A percentile compares a stretch with the other conserved stretches of the same genome.
phyloP scores from a whole-genome alignment of 2,113 vertebrate species.

The Neomonachus schauinslandi region DNA sequence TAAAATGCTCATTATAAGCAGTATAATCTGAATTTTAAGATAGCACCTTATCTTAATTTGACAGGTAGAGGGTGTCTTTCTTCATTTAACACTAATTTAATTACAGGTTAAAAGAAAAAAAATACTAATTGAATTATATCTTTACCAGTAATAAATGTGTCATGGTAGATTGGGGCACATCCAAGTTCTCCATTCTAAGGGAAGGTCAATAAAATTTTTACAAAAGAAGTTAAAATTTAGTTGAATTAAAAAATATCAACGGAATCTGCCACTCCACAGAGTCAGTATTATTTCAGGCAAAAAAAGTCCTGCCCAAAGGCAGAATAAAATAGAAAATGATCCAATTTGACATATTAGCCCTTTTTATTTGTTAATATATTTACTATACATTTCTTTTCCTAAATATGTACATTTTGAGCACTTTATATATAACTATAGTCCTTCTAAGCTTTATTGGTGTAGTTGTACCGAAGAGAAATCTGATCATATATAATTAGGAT shows the following conservation, averaged over 20 bases:
- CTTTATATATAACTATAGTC: neutral
- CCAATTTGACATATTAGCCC: neutral
- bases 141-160: constrained; percentile 53
- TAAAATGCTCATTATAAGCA: constrained; percentile 42
- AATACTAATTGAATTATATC: constrained; percentile 61
- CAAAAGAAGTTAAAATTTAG: constrained; percentile 9
- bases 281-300: neutral
- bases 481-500: neutral
- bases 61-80: neutral
- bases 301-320: neutral
- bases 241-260: constrained; percentile 2
- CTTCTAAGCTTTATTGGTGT: neutral
- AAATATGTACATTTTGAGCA: neutral
- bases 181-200: neutral
- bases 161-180: neutral
- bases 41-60: constrained; percentile 49
- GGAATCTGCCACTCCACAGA: neutral
- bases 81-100: constrained; percentile 71
- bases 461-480: neutral
- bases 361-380: neutral
- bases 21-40: neutral
- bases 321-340: constrained; percentile 13
- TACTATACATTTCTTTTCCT: neutral
- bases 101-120: constrained; percentile 66
- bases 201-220: constrained; percentile 14